phyloP scores from a whole-genome alignment of 2,888 invertebrate species.

The Diarsia rubi region DNA sequence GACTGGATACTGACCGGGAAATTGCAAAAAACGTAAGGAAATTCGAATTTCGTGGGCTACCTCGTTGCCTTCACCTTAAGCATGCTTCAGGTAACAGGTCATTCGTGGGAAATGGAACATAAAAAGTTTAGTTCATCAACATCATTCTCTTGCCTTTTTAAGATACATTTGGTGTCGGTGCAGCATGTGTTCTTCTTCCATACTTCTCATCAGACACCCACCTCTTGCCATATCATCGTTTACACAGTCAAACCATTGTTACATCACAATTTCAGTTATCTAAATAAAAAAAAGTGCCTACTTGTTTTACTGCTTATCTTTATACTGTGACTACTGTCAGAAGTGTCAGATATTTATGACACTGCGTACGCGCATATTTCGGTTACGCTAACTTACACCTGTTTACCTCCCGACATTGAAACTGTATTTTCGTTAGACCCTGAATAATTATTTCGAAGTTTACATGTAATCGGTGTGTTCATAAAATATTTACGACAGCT shows the following conservation, averaged over 20 bases:
- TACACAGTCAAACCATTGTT: too few species aligned
- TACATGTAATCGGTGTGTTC: not conserved
- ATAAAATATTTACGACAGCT: not conserved
- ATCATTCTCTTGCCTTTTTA: too few species aligned
- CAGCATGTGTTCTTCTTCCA: too few species aligned
- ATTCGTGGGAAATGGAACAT: not conserved
- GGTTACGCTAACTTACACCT: conserved; percentile 65
- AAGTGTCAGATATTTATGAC: conserved; percentile 61
- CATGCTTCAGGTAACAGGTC: not conserved
- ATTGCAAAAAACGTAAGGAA: too few species aligned
- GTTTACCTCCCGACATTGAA: conserved; percentile 59
- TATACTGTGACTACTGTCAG: conserved; percentile 21
- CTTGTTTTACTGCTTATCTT: not conserved
- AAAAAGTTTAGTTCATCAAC: too few species aligned
- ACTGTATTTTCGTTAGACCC: conserved; percentile 49
- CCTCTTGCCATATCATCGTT: too few species aligned
- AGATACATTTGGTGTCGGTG: too few species aligned
- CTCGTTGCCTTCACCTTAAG: too few species aligned
- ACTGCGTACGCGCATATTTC: conserved; percentile 51
- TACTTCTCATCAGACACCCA: too few species aligned
- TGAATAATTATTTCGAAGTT: conserved; percentile 17
- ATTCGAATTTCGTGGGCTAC: too few species aligned
- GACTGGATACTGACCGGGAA: too few species aligned
- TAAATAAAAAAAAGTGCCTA: not conserved
- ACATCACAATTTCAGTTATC: too few species aligned